A percentile compares a stretch with the other conserved stretches of the same genome.
These are phyloP conservation scores for Anticlea derivata DNA, from an alignment of 2,888 invertebrate genomes.

Conservation along the genomic window DNA sequence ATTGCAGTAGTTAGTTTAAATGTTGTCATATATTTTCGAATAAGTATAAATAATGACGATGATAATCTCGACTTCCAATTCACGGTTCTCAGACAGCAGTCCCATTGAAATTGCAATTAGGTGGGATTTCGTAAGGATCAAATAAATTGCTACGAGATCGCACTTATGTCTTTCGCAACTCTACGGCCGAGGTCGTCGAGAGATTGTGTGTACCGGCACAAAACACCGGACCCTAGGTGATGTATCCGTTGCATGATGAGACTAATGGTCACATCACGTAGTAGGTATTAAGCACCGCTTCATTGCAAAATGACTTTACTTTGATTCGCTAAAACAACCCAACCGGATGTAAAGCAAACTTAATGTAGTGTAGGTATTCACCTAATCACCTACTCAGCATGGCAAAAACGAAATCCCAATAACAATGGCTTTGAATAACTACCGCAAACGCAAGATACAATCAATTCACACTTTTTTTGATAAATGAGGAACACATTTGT, in stretches of 20 bases:
- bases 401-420: slow-evolving; percentile 17
- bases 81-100: slow-evolving; percentile 37
- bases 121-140: slow-evolving; percentile 43
- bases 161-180: slow-evolving; percentile 40
- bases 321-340: slow-evolving; percentile 29
- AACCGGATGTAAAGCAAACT: slow-evolving; percentile 27
- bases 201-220: slow-evolving; percentile 37
- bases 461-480: slow-evolving; percentile 36
- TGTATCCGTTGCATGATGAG: slow-evolving; percentile 33
- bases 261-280: slow-evolving; percentile 41
- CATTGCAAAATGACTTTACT: slow-evolving; percentile 34
- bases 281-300: slow-evolving; percentile 24
- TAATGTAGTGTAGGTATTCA: slow-evolving; percentile 22
- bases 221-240: slow-evolving; percentile 39
- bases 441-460: slow-evolving; percentile 24
- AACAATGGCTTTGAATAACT: slow-evolving; percentile 26
- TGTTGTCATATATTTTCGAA: no score
- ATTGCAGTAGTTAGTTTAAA: no score
- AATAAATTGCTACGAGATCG: slow-evolving; percentile 38
- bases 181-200: slow-evolving; percentile 35
- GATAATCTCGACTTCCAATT: slow-evolving; percentile 30
- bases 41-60: slow-evolving; percentile 28
- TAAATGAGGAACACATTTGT: slow-evolving; percentile 33
- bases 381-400: slow-evolving; percentile 20
- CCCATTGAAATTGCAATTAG: slow-evolving; percentile 41